A percentile compares a stretch with the other conserved stretches of the same genome.
Evolutionary conservation across 2,113 vertebrate genomes (phyloP).

Genomic region (Lipophrys pholis): DNA sequence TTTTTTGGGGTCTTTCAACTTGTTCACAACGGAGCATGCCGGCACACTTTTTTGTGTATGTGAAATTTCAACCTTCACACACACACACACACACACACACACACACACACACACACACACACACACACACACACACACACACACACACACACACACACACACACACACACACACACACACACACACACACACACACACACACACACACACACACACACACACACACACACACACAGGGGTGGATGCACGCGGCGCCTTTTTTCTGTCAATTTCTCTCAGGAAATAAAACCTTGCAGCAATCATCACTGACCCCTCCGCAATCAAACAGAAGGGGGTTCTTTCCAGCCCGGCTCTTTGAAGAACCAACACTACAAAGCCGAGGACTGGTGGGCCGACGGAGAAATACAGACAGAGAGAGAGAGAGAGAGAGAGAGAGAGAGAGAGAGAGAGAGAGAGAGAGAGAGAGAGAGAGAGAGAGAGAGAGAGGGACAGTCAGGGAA

Average conservation of each 20-base stretch:
- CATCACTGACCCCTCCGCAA: slow-evolving; percentile 55
- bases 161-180: neutral
- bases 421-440: neutral
- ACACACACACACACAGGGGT: slow-evolving; percentile 2
- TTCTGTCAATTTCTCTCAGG: slow-evolving; percentile 41
- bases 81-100: neutral
- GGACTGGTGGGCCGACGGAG: neutral
- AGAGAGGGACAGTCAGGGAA: no score
- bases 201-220: no score
- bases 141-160: slow-evolving; percentile 8
- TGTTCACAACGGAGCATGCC: slow-evolving; percentile 3
- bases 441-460: neutral
- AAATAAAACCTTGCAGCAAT: slow-evolving; percentile 50
- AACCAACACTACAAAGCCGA: slow-evolving; percentile 38
- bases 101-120: neutral
- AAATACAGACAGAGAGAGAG: neutral
- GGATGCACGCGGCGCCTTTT: slow-evolving; percentile 19
- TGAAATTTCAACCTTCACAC: no score
- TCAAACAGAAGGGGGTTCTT: slow-evolving; percentile 43
- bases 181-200: neutral
- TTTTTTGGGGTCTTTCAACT: slow-evolving; percentile 8
- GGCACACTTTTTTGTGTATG: no score
- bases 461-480: neutral
- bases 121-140: slow-evolving; percentile 3
- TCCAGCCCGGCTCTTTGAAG: slow-evolving; percentile 39